A percentile compares a stretch with the other conserved stretches of the same genome.
Conservation (phyloP, 2,888 invertebrate genomes). For the Phaonia tiefii region DNA sequence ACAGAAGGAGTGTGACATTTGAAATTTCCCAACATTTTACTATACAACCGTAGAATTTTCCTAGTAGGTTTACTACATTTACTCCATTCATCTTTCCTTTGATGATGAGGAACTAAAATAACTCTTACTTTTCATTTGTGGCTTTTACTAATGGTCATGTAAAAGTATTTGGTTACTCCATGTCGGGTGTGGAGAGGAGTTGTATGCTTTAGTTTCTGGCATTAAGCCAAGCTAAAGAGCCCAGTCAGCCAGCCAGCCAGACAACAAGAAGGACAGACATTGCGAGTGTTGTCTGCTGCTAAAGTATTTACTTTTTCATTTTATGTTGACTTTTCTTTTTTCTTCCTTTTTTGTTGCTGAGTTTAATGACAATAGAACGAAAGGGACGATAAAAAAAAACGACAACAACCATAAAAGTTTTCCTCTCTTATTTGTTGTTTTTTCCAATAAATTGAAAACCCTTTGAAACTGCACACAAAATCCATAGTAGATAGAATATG, state of each 20-base stretch:
- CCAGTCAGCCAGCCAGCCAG: conserved; percentile 6
- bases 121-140: conserved; percentile 62
- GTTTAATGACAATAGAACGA: conserved; percentile 32
- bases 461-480: conserved; percentile 20
- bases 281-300: conserved; percentile 51
- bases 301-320: conserved; percentile 53
- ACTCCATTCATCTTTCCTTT: background rate
- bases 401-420: conserved; percentile 12
- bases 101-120: conserved; percentile 18
- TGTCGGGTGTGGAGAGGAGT: conserved; percentile 10
- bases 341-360: conserved; percentile 15
- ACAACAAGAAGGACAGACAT: conserved; percentile 14
- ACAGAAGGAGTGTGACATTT: background rate
- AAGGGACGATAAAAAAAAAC: background rate
- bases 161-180: conserved; percentile 13
- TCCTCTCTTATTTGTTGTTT: conserved; percentile 26
- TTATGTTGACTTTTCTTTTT: conserved; percentile 12
- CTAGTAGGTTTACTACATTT: no score
- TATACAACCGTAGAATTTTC: background rate
- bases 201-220: conserved; percentile 50
- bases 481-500: background rate
- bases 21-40: background rate
- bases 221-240: conserved; percentile 50
- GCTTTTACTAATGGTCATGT: conserved; percentile 20
- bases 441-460: conserved; percentile 17